These are phyloP conservation scores for Apeltes quadracus DNA, from an alignment of 2,113 vertebrate species.

Conservation along the genomic window DNA sequence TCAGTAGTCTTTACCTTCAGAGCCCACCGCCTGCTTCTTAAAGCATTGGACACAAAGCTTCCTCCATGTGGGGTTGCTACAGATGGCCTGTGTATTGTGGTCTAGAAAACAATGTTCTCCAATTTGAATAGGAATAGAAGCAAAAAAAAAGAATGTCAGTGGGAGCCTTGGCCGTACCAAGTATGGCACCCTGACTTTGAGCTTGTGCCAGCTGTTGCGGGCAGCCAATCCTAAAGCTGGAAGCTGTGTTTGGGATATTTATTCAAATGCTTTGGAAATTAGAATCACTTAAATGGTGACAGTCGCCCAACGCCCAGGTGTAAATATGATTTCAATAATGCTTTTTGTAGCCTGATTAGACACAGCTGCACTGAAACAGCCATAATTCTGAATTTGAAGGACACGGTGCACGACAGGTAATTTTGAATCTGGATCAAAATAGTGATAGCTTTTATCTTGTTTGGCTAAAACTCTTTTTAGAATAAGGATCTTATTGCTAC, in stretches of 20 bases:
- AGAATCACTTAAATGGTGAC: slow-evolving; percentile 58
- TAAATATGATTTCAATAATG: slow-evolving; percentile 61
- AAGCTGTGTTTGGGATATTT: slow-evolving; percentile 57
- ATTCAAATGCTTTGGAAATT: slow-evolving; percentile 63
- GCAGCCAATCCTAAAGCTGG: slow-evolving; percentile 51
- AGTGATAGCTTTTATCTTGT: slow-evolving; percentile 45
- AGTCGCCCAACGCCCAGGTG: slow-evolving; percentile 65
- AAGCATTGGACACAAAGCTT: slow-evolving; percentile 23
- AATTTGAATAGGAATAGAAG: slow-evolving; percentile 14
- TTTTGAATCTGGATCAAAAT: slow-evolving; percentile 29
- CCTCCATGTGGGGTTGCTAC: slow-evolving; percentile 21
- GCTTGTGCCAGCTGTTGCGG: slow-evolving; percentile 61
- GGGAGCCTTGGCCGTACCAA: slow-evolving; percentile 41
- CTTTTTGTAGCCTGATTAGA: slow-evolving; percentile 52
- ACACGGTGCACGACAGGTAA: slow-evolving; percentile 15
- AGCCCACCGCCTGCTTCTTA: slow-evolving; percentile 39
- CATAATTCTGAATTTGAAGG: slow-evolving; percentile 30
- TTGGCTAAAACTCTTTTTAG: slow-evolving; percentile 61
- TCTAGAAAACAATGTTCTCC: slow-evolving; percentile 38
- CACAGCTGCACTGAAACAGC: slow-evolving; percentile 44
- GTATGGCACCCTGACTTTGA: slow-evolving; percentile 43
- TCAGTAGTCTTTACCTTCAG: slow-evolving; percentile 15
- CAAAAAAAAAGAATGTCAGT: slow-evolving; percentile 6
- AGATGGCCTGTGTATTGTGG: slow-evolving; percentile 15
- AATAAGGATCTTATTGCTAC: neutral